Percentiles rank a stretch among this genome's conserved stretches.
Conservation (phyloP, 1,140 invertebrate species). For the Drosophila trapezifrons region DNA sequence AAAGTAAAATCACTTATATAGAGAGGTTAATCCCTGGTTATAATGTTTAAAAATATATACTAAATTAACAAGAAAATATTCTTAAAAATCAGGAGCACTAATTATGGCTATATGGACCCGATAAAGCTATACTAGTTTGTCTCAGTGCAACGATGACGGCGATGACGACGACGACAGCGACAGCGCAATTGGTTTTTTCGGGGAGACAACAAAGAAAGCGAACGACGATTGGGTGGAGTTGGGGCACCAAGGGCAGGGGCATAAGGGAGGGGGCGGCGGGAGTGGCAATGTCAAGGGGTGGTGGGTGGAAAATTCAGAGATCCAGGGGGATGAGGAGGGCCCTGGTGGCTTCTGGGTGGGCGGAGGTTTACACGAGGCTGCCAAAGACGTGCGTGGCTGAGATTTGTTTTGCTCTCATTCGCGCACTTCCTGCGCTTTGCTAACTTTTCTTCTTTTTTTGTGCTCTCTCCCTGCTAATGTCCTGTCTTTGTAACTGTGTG, state of each 20-base stretch:
- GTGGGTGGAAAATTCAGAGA: background rate
- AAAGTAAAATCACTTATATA: background rate
- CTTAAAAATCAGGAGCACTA: background rate
- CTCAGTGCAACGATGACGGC: slow-evolving; percentile 20
- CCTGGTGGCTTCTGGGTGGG: background rate
- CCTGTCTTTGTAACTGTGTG: slow-evolving; percentile 55
- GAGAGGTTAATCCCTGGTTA: background rate
- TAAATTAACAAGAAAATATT: background rate
- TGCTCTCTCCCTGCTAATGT: slow-evolving; percentile 64
- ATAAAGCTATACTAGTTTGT: background rate
- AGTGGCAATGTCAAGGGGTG: slow-evolving; percentile 10
- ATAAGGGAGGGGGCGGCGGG: background rate
- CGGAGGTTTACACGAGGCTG: slow-evolving; percentile 43
- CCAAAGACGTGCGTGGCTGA: slow-evolving; percentile 73
- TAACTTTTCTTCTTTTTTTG: slow-evolving; percentile 41
- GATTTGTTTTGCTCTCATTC: slow-evolving; percentile 73
- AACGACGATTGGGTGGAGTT: slow-evolving; percentile 44
- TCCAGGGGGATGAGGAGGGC: background rate
- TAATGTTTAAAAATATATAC: too few relatives aligned
- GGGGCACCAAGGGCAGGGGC: slow-evolving; percentile 3
- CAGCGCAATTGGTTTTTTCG: slow-evolving; percentile 75
- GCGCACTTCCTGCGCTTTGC: slow-evolving; percentile 54
- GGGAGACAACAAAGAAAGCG: slow-evolving; percentile 53
- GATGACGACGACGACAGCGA: slow-evolving; percentile 55
- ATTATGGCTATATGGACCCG: too few relatives aligned